These are phyloP conservation scores for Hystrix brachyura DNA, from an alignment of 2,113 vertebrate genomes.

Conservation along the genomic window DNA sequence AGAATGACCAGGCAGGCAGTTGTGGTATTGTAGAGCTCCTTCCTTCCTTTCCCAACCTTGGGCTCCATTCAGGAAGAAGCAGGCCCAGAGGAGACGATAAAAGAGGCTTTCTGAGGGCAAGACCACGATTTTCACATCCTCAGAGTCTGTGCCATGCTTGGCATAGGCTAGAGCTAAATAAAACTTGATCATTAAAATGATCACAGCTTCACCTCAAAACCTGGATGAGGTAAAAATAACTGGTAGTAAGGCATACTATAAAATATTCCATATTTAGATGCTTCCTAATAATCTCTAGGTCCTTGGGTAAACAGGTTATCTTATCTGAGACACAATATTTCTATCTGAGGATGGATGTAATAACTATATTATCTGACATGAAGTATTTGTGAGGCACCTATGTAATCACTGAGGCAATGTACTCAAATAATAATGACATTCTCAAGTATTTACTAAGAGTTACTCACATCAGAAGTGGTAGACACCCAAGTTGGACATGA, in stretches of 20 bases:
- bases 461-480: too few species aligned
- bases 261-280: neutral
- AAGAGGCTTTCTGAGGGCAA: neutral
- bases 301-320: neutral
- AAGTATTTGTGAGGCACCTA: neutral
- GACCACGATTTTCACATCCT: neutral
- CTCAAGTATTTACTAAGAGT: neutral
- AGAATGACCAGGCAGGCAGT: neutral
- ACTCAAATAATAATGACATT: neutral
- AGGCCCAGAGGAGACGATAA: too few species aligned
- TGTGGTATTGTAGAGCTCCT: too few species aligned
- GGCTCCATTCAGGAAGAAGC: neutral
- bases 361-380: neutral
- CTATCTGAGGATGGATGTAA: neutral
- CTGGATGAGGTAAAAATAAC: neutral
- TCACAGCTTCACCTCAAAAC: neutral
- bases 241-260: neutral
- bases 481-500: neutral
- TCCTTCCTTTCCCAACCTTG: fast-evolving
- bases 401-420: neutral
- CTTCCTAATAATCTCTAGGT: neutral
- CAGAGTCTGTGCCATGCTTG: neutral
- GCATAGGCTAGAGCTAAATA: neutral
- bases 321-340: neutral
- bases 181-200: neutral